phyloP scores from a whole-genome alignment of 2,113 vertebrate genomes.

The Panthera tigris region DNA sequence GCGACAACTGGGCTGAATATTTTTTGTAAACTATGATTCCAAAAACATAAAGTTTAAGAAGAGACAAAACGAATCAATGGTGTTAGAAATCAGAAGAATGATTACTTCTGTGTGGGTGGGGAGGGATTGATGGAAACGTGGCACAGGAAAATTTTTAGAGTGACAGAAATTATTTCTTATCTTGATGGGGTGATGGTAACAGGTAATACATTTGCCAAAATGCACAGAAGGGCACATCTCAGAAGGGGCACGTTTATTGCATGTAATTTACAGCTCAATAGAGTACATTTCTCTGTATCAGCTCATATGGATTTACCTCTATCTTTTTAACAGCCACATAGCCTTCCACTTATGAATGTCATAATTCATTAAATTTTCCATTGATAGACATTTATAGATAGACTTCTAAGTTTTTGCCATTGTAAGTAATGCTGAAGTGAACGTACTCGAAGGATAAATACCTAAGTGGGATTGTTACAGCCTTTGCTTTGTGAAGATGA shows the following conservation, averaged over 20 bases:
- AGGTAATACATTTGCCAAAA: not conserved
- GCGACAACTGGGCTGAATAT: not conserved
- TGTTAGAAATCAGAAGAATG: not conserved
- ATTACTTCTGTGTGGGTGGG: not conserved
- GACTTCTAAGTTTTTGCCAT: not conserved
- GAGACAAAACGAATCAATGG: not conserved
- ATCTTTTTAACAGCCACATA: not conserved
- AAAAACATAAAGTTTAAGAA: not conserved
- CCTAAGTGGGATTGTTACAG: not conserved
- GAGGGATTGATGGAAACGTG: not conserved
- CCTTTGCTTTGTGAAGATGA: not conserved
- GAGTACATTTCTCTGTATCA: not conserved
- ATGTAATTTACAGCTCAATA: not conserved
- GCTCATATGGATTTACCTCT: not conserved
- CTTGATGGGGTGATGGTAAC: not conserved
- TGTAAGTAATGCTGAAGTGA: not conserved
- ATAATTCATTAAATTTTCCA: constrained; percentile 11
- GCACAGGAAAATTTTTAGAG: not conserved
- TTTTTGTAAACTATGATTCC: not conserved
- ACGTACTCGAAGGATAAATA: not conserved
- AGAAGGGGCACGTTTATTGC: not conserved
- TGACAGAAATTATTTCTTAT: not conserved
- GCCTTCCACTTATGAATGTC: not conserved
- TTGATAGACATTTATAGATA: not conserved
- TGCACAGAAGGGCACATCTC: not conserved